Evolutionary conservation across 2,113 vertebrate species (phyloP).

Genomic region (Microcebus jonahi): DNA sequence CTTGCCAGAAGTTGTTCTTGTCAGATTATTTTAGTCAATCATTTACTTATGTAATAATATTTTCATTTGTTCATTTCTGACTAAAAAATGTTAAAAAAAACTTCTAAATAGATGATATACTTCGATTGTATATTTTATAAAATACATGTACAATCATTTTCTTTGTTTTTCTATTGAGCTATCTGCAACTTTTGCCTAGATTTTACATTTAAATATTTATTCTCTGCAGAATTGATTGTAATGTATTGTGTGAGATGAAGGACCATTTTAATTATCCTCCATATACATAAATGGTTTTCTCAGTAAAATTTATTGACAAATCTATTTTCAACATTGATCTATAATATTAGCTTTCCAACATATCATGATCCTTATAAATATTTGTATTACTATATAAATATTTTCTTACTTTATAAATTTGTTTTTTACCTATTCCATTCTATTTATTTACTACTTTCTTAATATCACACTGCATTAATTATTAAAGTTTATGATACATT

Average conservation of each 20-base stretch:
- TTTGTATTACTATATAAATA: not conserved
- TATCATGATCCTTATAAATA: not conserved
- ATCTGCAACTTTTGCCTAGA: not conserved
- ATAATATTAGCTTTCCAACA: not conserved
- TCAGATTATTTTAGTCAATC: too few relatives aligned
- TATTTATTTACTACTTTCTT: not conserved
- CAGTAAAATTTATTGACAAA: not conserved
- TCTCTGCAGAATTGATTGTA: not conserved
- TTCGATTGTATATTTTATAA: not conserved
- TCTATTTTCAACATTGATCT: not conserved
- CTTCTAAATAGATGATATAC: not conserved
- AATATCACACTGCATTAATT: not conserved
- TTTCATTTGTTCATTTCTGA: not conserved
- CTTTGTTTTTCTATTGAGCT: not conserved
- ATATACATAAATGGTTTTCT: not conserved
- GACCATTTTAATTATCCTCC: not conserved
- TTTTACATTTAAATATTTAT: not conserved
- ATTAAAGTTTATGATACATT: not conserved
- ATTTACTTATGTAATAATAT: not conserved
- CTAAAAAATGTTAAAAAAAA: not conserved
- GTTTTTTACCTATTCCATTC: not conserved
- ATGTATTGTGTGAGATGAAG: not conserved
- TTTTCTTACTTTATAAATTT: too few relatives aligned
- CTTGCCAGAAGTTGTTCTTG: not conserved
- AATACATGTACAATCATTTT: not conserved